phyloP scores from a whole-genome alignment of 2,888 invertebrate genomes.

The Acheta domesticus region DNA sequence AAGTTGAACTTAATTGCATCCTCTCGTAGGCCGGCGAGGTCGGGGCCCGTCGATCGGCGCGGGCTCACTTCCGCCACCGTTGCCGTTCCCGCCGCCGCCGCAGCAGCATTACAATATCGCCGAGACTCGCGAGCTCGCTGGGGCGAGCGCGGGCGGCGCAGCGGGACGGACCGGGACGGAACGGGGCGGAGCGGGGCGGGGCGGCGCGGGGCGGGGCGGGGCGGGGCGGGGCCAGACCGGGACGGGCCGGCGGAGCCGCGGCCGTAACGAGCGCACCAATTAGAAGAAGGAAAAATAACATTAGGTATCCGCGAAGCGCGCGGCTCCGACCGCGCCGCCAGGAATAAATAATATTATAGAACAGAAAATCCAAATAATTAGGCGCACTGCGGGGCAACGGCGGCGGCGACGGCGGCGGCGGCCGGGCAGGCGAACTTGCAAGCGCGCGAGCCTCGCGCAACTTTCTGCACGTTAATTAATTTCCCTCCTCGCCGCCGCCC shows the following conservation, averaged over 20 bases:
- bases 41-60: not conserved
- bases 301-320: slow-evolving; percentile 5
- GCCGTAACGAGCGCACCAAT: not conserved
- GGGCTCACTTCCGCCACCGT: not conserved
- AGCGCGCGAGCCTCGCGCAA: not conserved
- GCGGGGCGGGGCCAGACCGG: not conserved
- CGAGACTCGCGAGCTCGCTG: not conserved
- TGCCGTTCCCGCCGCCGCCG: not conserved
- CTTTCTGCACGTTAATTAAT: slow-evolving; percentile 18
- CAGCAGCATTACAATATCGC: not conserved
- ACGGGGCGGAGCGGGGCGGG: not conserved
- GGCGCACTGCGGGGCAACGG: not conserved
- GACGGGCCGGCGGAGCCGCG: not conserved
- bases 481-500: not conserved
- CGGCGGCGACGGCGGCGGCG: not conserved
- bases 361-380: slow-evolving; percentile 10
- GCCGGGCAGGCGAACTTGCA: not conserved
- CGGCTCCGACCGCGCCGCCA: not conserved
- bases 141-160: not conserved
- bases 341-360: slow-evolving; percentile 10
- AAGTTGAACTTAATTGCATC: slow-evolving; percentile 37
- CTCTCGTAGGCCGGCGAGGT: slow-evolving; percentile 26
- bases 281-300: slow-evolving; percentile 18
- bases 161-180: not conserved
- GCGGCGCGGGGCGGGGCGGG: not conserved